Conservation (phyloP, 2,797 vertebrate species). For the Tympanoctomys barrerae region DNA sequence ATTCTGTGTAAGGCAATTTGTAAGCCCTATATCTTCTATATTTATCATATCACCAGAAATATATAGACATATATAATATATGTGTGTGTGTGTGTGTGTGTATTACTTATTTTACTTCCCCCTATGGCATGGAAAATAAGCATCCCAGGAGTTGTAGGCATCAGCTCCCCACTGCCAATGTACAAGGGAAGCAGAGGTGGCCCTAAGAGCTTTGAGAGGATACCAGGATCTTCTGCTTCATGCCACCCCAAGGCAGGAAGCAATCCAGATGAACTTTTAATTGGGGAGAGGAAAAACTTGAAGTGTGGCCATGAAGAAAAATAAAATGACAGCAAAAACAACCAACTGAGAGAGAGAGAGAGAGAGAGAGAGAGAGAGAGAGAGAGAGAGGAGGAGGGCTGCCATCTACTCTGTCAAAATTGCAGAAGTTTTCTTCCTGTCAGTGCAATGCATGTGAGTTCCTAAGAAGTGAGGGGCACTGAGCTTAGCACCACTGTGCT, state of each 20-base stretch:
- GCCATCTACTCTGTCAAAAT: background rate
- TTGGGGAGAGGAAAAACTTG: background rate
- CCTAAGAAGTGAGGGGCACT: background rate
- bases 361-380: too few relatives aligned
- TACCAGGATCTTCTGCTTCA: background rate
- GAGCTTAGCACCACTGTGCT: rapidly evolving
- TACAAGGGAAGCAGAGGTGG: background rate
- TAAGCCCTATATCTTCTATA: background rate
- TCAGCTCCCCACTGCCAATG: rapidly evolving
- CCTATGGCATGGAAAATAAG: background rate
- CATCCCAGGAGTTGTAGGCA: background rate
- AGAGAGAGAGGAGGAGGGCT: background rate
- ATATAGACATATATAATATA: too few relatives aligned
- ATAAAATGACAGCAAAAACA: background rate
- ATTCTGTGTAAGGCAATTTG: slow-evolving; percentile 2
- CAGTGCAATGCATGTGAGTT: background rate
- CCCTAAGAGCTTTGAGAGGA: rapidly evolving
- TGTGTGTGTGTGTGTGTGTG: too few relatives aligned
- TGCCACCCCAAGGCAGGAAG: background rate
- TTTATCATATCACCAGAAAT: background rate
- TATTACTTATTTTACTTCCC: too few relatives aligned
- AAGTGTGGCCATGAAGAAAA: background rate
- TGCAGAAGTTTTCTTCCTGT: too few relatives aligned
- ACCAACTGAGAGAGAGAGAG: background rate
- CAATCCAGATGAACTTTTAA: background rate